Conservation (phyloP, 2,888 invertebrate species). For the Agrenia bidenticulata region DNA sequence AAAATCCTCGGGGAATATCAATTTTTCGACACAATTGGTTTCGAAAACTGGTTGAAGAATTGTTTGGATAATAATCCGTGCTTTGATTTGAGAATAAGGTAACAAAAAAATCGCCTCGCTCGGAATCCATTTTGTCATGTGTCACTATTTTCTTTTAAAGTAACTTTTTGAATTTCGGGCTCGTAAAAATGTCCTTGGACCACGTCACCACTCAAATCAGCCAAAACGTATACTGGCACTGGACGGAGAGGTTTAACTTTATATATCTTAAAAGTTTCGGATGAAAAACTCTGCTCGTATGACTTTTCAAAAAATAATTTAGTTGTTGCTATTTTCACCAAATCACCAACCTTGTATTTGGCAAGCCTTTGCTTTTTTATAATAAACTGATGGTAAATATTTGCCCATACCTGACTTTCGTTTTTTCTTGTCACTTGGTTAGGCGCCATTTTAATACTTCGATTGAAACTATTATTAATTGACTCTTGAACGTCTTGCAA, state of each 20-base stretch:
- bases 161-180: background rate
- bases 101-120: too few relatives aligned
- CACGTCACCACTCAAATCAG: background rate
- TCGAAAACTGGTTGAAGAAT: background rate
- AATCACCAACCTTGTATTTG: background rate
- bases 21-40: background rate
- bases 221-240: background rate
- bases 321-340: background rate
- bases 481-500: background rate
- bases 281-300: background rate
- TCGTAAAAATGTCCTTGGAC: background rate
- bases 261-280: background rate
- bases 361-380: background rate
- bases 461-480: conserved; percentile 1
- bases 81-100: background rate
- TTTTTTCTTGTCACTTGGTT: background rate
- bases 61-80: background rate
- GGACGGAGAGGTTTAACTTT: background rate
- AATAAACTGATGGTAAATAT: background rate
- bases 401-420: background rate
- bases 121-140: too few relatives aligned
- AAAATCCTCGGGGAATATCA: background rate
- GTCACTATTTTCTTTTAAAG: too few relatives aligned
- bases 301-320: background rate
- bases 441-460: background rate